A percentile compares a stretch with the other conserved stretches of the same genome.
phyloP scores from a whole-genome alignment of 2,797 vertebrate genomes.

The Rhynchotus rufescens region DNA sequence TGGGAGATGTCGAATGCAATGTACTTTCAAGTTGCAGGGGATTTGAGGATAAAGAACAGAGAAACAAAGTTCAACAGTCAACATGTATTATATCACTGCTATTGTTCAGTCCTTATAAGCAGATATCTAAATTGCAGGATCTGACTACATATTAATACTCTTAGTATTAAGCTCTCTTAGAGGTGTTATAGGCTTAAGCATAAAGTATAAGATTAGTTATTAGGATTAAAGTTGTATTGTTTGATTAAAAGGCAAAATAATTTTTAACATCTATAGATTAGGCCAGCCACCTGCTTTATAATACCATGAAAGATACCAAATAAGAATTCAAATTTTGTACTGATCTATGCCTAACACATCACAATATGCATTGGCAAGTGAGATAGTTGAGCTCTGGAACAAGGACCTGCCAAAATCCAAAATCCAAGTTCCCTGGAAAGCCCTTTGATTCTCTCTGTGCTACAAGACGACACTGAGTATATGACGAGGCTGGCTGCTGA shows the following conservation, averaged over 20 bases:
- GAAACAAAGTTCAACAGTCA: background rate
- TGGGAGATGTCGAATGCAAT: background rate
- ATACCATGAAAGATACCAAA: background rate
- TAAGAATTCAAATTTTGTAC: background rate
- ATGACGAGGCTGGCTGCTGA: background rate
- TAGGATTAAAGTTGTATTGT: background rate
- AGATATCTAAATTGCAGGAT: conserved; percentile 36
- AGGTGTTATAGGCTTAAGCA: background rate
- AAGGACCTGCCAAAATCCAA: background rate
- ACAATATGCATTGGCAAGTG: background rate
- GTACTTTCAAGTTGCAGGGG: background rate
- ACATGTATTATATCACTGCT: background rate
- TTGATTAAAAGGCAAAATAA: background rate
- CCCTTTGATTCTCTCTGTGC: background rate
- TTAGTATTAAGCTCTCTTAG: background rate
- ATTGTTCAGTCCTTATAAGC: background rate
- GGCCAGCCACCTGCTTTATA: background rate
- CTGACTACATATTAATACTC: background rate
- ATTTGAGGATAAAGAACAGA: background rate
- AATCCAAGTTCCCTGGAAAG: background rate
- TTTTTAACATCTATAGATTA: background rate
- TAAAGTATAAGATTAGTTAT: background rate
- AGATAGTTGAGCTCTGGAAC: background rate
- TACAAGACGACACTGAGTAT: background rate
- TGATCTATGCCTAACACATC: background rate